Percentiles rank a stretch among this genome's conserved stretches.
Evolutionary conservation across 2,797 vertebrate genomes (phyloP).

Genomic region (Rhodeus uyekii): DNA sequence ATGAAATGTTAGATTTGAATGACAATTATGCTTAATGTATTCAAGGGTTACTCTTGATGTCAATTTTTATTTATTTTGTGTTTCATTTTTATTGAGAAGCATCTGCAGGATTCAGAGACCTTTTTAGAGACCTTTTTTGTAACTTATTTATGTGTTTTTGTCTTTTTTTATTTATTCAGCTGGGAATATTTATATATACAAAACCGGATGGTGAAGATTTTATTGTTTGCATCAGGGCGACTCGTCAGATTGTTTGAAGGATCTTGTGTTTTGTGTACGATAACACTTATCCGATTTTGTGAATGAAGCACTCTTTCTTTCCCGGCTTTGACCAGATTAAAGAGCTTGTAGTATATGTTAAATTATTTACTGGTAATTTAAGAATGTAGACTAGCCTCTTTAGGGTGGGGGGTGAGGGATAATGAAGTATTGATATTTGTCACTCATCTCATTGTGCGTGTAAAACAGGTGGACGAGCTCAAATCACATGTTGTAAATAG

Average conservation of each 20-base stretch:
- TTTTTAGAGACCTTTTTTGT: conserved; percentile 72
- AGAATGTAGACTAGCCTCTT: conserved; percentile 92
- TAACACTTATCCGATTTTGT: conserved; percentile 70
- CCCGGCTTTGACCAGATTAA: conserved; percentile 67
- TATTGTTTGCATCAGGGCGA: conserved; percentile 74
- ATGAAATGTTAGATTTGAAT: conserved; percentile 45
- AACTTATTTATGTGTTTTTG: conserved; percentile 65
- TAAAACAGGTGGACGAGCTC: conserved; percentile 71
- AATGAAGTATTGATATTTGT: conserved; percentile 83
- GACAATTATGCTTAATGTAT: conserved; percentile 49
- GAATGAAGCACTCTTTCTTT: conserved; percentile 69
- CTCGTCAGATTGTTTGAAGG: conserved; percentile 71
- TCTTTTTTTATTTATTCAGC: conserved; percentile 70
- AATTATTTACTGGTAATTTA: conserved; percentile 86
- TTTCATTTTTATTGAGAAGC: conserved; percentile 65
- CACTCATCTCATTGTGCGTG: conserved; percentile 76
- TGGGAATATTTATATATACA: conserved; percentile 80
- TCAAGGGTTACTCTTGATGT: conserved; percentile 51
- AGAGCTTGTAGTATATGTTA: conserved; percentile 79
- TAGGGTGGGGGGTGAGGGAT: conserved; percentile 60
- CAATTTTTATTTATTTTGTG: conserved; percentile 48
- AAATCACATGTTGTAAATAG: conserved; percentile 85
- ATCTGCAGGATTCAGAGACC: conserved; percentile 77
- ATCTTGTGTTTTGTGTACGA: conserved; percentile 72
- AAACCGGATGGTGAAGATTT: conserved; percentile 73